A percentile compares a stretch with the other conserved stretches of the same genome.
Conservation (phyloP, 2,113 vertebrate species). For the Gopherus evgoodei region DNA sequence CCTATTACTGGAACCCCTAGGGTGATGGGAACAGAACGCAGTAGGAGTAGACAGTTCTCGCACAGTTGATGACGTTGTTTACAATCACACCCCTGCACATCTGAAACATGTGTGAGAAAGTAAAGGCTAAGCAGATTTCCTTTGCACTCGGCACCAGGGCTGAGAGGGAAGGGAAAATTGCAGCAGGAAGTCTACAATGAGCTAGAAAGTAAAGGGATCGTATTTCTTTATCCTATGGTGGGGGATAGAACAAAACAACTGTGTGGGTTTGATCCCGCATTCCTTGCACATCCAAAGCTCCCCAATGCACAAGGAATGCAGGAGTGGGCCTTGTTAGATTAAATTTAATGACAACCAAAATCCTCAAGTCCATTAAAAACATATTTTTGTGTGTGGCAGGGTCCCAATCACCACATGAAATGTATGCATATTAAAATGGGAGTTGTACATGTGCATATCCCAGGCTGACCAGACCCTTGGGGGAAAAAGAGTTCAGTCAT, state of each 20-base stretch:
- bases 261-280: not conserved
- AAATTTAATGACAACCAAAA: not conserved
- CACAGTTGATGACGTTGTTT: constrained; percentile 74
- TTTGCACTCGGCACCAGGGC: not conserved
- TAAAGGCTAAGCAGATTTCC: constrained; percentile 73
- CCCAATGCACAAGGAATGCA: not conserved
- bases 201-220: constrained; percentile 52
- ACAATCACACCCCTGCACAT: constrained; percentile 79
- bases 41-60: constrained; percentile 75
- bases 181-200: constrained; percentile 64
- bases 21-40: constrained; percentile 76
- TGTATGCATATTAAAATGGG: constrained; percentile 18
- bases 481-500: not conserved
- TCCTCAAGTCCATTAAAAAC: constrained; percentile 52
- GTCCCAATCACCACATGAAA: not conserved
- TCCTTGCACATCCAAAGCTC: not conserved
- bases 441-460: constrained; percentile 49
- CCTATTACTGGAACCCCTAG: constrained; percentile 82
- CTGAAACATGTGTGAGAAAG: constrained; percentile 81
- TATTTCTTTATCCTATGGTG: constrained; percentile 40
- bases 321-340: constrained; percentile 28
- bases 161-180: constrained; percentile 21
- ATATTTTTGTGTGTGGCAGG: constrained; percentile 18
- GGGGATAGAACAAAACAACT: not conserved
- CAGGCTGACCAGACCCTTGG: constrained; percentile 28